Evolutionary conservation across 2,113 vertebrate species (phyloP).

Genomic region (Rhagologus leucostigma): DNA sequence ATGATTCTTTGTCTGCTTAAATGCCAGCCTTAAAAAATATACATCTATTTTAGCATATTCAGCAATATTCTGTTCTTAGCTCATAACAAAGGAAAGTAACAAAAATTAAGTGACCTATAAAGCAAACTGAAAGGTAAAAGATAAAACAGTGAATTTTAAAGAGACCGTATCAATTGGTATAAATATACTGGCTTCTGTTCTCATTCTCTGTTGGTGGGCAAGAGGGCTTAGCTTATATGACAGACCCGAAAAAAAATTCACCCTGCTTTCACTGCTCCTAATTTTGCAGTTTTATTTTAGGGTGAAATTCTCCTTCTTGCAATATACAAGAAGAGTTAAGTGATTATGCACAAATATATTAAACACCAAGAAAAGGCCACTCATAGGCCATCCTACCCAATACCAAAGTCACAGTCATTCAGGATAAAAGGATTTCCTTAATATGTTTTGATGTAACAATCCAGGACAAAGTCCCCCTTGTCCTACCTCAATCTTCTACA

Average conservation of each 20-base stretch:
- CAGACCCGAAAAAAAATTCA: background rate
- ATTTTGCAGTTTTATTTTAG: background rate
- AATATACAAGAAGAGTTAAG: background rate
- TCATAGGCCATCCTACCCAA: background rate
- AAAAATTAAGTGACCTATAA: constrained; percentile 56
- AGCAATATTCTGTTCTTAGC: constrained; percentile 51
- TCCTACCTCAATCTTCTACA: background rate
- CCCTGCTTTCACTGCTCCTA: background rate
- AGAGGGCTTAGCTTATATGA: background rate
- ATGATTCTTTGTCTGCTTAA: constrained; percentile 50
- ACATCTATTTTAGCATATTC: constrained; percentile 43
- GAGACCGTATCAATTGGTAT: background rate
- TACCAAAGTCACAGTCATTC: background rate
- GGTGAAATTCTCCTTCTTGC: background rate
- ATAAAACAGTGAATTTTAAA: background rate
- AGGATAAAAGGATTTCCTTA: background rate
- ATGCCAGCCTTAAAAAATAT: constrained; percentile 15
- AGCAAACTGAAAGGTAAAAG: constrained; percentile 12
- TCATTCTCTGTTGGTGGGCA: background rate
- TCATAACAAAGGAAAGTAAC: constrained; percentile 12
- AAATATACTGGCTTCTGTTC: background rate
- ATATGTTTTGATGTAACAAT: background rate
- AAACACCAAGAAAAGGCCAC: background rate
- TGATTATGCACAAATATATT: background rate
- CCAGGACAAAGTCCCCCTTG: background rate